phyloP scores from a whole-genome alignment of 2,797 vertebrate species.

The Monodelphis domestica region DNA sequence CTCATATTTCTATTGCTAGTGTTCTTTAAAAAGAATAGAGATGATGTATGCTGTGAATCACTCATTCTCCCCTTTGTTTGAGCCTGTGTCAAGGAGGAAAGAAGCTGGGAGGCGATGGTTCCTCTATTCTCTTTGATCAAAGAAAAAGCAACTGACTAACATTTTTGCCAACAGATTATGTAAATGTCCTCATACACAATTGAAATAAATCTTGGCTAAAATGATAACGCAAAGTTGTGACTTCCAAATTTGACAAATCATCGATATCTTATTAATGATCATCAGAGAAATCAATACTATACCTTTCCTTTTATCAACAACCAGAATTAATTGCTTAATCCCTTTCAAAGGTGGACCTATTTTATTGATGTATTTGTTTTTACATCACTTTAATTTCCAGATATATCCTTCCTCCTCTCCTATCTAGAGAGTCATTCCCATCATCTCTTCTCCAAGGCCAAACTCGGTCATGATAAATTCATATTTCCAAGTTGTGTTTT shows the following conservation, averaged over 20 bases:
- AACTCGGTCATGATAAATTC: neutral
- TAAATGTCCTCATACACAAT: conserved; percentile 6
- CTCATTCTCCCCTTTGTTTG: neutral
- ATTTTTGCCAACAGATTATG: neutral
- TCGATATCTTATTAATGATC: neutral
- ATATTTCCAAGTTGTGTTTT: neutral
- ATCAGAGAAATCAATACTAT: neutral
- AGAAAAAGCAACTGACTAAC: neutral
- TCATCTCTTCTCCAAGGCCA: neutral
- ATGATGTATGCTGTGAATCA: neutral
- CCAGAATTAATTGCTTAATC: neutral
- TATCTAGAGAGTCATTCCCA: neutral
- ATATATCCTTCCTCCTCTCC: neutral
- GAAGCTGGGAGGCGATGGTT: neutral
- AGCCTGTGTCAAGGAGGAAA: neutral
- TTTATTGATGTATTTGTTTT: neutral
- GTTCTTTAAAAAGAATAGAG: neutral
- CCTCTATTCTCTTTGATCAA: neutral
- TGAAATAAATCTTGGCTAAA: neutral
- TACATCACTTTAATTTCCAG: neutral
- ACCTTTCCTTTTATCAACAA: neutral
- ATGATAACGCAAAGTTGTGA: neutral
- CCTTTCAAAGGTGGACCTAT: no score
- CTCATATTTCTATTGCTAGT: neutral
- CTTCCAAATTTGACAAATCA: neutral